Evolutionary conservation across 2,888 invertebrate genomes (phyloP).

Genomic region (Dascillus cervinus): DNA sequence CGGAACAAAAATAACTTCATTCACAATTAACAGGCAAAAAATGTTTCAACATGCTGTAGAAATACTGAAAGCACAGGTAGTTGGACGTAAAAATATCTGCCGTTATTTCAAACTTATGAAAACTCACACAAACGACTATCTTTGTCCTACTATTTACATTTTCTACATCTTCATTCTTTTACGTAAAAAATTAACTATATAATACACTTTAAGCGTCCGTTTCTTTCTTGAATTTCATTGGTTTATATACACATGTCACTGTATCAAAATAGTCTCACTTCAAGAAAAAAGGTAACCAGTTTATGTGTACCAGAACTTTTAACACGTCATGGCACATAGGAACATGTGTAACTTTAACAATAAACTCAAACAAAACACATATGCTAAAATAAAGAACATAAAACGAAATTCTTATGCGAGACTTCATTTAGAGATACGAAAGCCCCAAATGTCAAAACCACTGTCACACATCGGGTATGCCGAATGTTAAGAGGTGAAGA

Average conservation of each 20-base stretch:
- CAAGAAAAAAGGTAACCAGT: conserved; percentile 11
- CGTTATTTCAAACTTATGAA: background rate
- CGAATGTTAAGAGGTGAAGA: conserved; percentile 6
- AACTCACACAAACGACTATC: background rate
- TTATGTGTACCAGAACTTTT: conserved; percentile 10
- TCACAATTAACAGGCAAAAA: no score
- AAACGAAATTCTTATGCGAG: no score
- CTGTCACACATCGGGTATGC: background rate
- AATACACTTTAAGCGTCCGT: background rate
- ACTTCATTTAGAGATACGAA: no score
- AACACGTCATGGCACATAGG: conserved; percentile 14
- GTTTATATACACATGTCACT: background rate
- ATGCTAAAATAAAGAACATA: background rate
- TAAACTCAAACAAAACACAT: conserved; percentile 6
- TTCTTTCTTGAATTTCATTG: no score
- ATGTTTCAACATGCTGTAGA: background rate
- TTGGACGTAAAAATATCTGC: background rate
- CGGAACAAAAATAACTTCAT: no score
- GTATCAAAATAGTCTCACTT: conserved; percentile 6
- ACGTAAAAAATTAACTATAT: background rate
- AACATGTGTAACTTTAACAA: conserved; percentile 10
- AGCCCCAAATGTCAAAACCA: background rate
- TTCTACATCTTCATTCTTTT: background rate
- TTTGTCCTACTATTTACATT: no score
- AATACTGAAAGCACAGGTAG: background rate